phyloP scores from a whole-genome alignment of 1,140 invertebrate species.

The Lordiphosa clarofinis region DNA sequence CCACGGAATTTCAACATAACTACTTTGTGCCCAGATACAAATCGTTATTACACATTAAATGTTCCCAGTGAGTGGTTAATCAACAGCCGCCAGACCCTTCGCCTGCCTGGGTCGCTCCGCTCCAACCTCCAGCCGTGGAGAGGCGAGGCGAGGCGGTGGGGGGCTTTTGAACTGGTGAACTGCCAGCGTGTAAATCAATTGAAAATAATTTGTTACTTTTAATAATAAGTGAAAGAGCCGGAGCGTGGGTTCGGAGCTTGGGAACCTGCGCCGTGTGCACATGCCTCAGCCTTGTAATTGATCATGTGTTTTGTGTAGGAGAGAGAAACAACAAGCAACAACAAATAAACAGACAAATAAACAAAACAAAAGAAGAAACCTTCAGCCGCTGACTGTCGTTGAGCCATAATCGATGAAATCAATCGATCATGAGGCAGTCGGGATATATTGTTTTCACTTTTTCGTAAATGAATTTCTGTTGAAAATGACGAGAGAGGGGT shows the following conservation, averaged over 20 bases:
- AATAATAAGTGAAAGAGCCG: constrained; percentile 75
- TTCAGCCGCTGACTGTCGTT: constrained; percentile 47
- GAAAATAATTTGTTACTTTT: constrained; percentile 80
- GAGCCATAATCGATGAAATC: constrained; percentile 75
- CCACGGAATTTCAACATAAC: constrained; percentile 77
- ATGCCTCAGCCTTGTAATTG: constrained; percentile 61
- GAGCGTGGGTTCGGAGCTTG: constrained; percentile 34
- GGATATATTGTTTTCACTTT: constrained; percentile 55
- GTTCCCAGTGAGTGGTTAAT: constrained; percentile 80
- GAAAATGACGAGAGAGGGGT: constrained; percentile 51
- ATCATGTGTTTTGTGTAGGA: constrained; percentile 65
- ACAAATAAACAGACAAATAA: constrained; percentile 70
- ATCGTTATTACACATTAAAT: constrained; percentile 80
- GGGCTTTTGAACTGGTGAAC: constrained; percentile 65
- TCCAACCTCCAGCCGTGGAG: not conserved
- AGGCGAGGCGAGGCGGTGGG: constrained; percentile 32
- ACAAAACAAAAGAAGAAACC: constrained; percentile 30
- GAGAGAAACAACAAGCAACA: constrained; percentile 9
- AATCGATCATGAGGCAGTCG: constrained; percentile 55
- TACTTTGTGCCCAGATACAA: constrained; percentile 78
- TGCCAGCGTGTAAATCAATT: constrained; percentile 77
- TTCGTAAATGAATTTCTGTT: constrained; percentile 41
- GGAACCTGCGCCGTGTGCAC: constrained; percentile 34
- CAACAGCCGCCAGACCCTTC: constrained; percentile 45
- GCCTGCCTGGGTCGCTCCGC: no score